Conservation (phyloP, 2,888 invertebrate species). For the Invenusta paracnida region DNA sequence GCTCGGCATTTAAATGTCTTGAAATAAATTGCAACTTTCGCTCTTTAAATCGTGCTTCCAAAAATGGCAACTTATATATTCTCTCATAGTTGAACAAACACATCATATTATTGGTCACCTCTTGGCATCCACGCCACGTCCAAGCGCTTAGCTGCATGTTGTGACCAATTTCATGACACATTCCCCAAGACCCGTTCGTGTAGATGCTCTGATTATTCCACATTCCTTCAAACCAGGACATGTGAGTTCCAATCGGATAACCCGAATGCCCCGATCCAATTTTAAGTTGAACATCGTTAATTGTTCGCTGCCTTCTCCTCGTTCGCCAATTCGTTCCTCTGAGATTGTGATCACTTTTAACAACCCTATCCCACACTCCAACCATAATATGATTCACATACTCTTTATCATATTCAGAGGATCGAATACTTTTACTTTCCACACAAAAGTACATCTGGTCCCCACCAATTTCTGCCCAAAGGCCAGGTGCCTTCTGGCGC, state of each 20-base stretch:
- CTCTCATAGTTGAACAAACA: conserved; percentile 39
- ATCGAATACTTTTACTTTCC: conserved; percentile 2
- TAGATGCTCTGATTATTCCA: conserved; percentile 39
- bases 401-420: not conserved
- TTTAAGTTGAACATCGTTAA: conserved; percentile 41
- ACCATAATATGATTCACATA: conserved; percentile 16
- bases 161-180: conserved; percentile 51
- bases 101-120: conserved; percentile 50
- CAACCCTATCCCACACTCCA: not conserved
- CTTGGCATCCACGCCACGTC: conserved; percentile 48
- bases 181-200: conserved; percentile 48
- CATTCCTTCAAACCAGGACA: conserved; percentile 33
- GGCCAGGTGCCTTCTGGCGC: not conserved
- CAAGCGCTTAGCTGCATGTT: conserved; percentile 49
- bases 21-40: no score
- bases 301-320: conserved; percentile 40
- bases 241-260: conserved; percentile 43
- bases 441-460: not conserved
- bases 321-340: conserved; percentile 30
- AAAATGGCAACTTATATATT: not conserved
- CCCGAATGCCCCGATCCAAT: conserved; percentile 44
- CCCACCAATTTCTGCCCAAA: conserved; percentile 32
- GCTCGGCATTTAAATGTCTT: conserved; percentile 24
- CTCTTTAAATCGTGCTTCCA: not conserved
- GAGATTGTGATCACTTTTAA: not conserved